These are phyloP conservation scores for Cyclopterus lumpus DNA, from an alignment of 2,797 vertebrate species.

Conservation along the genomic window DNA sequence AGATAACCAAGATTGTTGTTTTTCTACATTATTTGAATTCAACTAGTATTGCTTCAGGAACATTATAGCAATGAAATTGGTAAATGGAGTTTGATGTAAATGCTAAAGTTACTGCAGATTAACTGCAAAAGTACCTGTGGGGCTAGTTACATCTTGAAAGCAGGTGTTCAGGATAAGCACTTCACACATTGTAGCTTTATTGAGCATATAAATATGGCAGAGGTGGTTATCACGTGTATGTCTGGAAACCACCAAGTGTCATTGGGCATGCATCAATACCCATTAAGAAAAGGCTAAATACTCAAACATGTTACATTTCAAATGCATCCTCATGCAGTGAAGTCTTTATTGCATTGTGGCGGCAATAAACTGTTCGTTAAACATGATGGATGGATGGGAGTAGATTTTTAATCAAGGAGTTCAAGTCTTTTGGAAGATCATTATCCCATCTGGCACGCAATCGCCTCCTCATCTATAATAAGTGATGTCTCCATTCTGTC, in stretches of 20 bases:
- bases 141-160: background rate
- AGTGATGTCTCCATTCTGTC: slow-evolving; percentile 20
- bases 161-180: background rate
- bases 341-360: background rate
- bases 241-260: background rate
- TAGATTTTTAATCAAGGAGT: slow-evolving; percentile 21
- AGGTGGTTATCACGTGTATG: background rate
- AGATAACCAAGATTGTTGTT: background rate
- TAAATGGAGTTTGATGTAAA: slow-evolving; percentile 2
- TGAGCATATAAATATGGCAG: background rate
- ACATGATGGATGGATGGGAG: slow-evolving; percentile 21
- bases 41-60: background rate
- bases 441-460: slow-evolving; percentile 31
- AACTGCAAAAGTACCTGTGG: background rate
- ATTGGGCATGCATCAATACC: background rate
- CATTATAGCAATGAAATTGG: background rate
- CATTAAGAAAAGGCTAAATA: slow-evolving; percentile 1
- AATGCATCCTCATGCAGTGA: background rate
- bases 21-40: background rate
- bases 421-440: slow-evolving; percentile 30
- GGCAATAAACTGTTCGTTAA: slow-evolving; percentile 16
- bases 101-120: background rate
- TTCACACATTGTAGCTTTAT: background rate
- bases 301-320: background rate
- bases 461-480: slow-evolving; percentile 33